Evolutionary conservation across 2,797 vertebrate species (phyloP).

Genomic region (Meriones psammophilus): DNA sequence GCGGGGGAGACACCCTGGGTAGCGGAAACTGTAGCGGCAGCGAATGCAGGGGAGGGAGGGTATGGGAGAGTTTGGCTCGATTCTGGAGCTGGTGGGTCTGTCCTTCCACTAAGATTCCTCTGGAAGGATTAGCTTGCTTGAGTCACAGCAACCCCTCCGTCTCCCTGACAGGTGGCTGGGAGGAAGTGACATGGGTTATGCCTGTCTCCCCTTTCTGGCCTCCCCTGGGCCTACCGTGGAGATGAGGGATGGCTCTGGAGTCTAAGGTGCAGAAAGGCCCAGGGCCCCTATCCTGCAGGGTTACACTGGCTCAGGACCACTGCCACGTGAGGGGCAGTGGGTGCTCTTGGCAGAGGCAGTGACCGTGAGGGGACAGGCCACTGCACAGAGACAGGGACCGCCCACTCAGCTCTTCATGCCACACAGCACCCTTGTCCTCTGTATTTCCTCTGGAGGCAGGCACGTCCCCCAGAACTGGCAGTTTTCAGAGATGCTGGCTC

Average conservation of each 20-base stretch:
- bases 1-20: not conserved
- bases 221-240: not conserved
- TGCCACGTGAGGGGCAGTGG: not conserved
- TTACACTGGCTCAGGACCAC: not conserved
- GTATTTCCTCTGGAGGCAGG: not conserved
- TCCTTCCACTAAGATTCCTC: not conserved
- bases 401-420: too few relatives aligned
- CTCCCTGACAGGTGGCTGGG: not conserved
- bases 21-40: not conserved
- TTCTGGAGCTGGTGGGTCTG: not conserved
- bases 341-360: not conserved
- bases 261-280: not conserved
- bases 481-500: not conserved
- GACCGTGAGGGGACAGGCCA: not conserved
- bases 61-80: not conserved
- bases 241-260: not conserved
- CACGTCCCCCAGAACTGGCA: not conserved
- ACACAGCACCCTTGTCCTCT: not conserved
- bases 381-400: not conserved
- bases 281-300: not conserved
- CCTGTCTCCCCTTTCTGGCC: not conserved
- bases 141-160: not conserved
- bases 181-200: fast-evolving
- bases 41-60: not conserved
- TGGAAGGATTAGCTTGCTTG: not conserved